Evolutionary conservation across 2,113 vertebrate species (phyloP).

Genomic region (Brachyistius frenatus): DNA sequence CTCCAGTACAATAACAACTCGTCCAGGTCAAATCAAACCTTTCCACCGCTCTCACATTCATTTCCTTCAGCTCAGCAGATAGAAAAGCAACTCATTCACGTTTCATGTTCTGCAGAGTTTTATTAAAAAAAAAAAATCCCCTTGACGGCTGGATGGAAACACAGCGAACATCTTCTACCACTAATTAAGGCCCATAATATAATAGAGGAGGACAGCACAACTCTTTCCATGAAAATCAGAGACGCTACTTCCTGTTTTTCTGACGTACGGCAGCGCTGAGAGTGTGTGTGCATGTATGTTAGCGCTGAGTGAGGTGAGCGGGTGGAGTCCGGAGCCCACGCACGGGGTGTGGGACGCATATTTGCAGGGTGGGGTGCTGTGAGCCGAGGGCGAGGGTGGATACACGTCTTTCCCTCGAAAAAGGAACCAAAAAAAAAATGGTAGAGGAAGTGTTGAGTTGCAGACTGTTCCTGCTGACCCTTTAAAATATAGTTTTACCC

Average conservation of each 20-base stretch:
- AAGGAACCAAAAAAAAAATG: constrained; percentile 53
- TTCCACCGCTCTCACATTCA: constrained; percentile 34
- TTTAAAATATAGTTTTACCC: background rate
- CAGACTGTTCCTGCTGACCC: background rate
- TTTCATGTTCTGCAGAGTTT: constrained; percentile 8
- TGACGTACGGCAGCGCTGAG: constrained; percentile 26
- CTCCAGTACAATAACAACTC: constrained; percentile 17
- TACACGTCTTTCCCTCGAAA: background rate
- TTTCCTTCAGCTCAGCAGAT: constrained; percentile 6
- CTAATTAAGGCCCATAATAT: constrained; percentile 45
- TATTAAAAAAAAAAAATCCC: background rate
- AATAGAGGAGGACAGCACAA: constrained; percentile 50
- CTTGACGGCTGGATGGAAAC: constrained; percentile 48
- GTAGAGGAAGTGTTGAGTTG: constrained; percentile 2
- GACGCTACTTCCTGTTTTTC: constrained; percentile 47
- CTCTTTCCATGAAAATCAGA: constrained; percentile 61
- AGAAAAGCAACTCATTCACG: constrained; percentile 32
- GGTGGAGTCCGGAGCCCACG: constrained; percentile 63
- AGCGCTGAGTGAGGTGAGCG: constrained; percentile 66
- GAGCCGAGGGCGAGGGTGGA: constrained; percentile 24
- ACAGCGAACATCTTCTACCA: constrained; percentile 12
- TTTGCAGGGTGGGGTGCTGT: constrained; percentile 57
- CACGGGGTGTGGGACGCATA: constrained; percentile 64
- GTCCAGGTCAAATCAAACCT: constrained; percentile 7
- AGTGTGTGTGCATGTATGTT: constrained; percentile 13